These are phyloP conservation scores for Rhabdomys dilectus DNA, from an alignment of 2,113 vertebrate species.

Conservation along the genomic window DNA sequence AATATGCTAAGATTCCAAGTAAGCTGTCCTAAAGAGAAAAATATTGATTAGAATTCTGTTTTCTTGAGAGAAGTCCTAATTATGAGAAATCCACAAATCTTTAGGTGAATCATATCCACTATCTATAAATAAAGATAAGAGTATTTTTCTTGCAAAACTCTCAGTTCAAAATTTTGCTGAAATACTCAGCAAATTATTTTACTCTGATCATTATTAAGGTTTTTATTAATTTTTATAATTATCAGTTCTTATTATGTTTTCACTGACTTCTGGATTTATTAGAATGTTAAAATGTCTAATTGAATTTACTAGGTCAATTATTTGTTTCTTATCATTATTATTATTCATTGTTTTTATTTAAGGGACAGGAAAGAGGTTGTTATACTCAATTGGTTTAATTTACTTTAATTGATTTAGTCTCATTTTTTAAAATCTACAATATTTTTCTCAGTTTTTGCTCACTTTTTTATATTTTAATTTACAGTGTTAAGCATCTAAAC, in stretches of 20 bases:
- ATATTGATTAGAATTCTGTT: not conserved
- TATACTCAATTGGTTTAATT: not conserved
- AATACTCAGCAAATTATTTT: not conserved
- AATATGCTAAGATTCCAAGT: not conserved
- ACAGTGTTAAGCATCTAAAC: not conserved
- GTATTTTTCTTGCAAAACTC: not conserved
- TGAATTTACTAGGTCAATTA: not conserved
- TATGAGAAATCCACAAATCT: not conserved
- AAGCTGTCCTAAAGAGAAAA: not conserved
- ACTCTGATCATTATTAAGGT: not conserved
- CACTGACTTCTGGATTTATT: not conserved
- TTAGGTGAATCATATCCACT: not conserved
- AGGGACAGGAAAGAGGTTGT: rapidly evolving
- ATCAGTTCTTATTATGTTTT: not conserved
- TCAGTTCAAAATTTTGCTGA: not conserved
- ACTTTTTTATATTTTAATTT: not conserved
- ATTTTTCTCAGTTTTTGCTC: not conserved
- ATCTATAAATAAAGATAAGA: not conserved
- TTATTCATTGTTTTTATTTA: not conserved
- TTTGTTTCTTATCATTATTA: not conserved
- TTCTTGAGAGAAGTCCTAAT: not conserved
- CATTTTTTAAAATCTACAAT: not conserved
- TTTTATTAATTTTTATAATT: not conserved
- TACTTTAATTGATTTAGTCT: not conserved
- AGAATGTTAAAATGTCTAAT: not conserved